A percentile compares a stretch with the other conserved stretches of the same genome.
These are phyloP conservation scores for Casuarius casuarius DNA, from an alignment of 2,113 vertebrate species.

Conservation along the genomic window DNA sequence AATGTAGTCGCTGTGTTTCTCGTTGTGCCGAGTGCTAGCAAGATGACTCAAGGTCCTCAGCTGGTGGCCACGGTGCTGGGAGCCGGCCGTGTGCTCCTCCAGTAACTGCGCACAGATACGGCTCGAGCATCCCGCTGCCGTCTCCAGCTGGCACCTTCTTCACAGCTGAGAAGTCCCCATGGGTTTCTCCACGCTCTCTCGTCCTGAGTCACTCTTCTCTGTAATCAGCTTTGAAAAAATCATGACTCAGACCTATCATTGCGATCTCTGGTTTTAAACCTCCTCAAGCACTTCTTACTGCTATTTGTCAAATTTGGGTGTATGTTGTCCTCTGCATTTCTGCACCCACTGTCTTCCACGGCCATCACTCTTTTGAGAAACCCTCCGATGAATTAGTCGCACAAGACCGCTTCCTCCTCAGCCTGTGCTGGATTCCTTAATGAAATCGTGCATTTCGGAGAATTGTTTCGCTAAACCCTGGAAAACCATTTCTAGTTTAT, in stretches of 20 bases:
- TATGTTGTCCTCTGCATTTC: neutral
- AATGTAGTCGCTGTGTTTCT: neutral
- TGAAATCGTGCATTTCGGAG: neutral
- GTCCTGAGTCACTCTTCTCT: neutral
- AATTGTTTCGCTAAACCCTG: neutral
- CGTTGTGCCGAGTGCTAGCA: rapidly evolving
- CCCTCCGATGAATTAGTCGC: neutral
- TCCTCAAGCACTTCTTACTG: neutral
- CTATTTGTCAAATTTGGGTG: neutral
- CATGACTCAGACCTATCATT: slow-evolving; percentile 34
- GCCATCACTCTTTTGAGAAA: neutral
- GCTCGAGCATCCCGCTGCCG: neutral
- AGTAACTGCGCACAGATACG: neutral
- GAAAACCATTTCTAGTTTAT: neutral
- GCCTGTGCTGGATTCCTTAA: slow-evolving; percentile 65
- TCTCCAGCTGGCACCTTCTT: neutral
- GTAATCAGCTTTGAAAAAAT: neutral
- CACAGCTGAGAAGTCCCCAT: neutral
- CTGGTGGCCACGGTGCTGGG: neutral
- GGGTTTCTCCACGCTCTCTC: neutral
- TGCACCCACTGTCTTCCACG: neutral
- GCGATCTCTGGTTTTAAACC: slow-evolving; percentile 1
- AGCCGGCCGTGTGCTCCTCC: rapidly evolving
- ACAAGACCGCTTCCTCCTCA: neutral
- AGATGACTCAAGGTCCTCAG: neutral